phyloP scores from a whole-genome alignment of 2,888 invertebrate species.

The Galerucella calmariensis region DNA sequence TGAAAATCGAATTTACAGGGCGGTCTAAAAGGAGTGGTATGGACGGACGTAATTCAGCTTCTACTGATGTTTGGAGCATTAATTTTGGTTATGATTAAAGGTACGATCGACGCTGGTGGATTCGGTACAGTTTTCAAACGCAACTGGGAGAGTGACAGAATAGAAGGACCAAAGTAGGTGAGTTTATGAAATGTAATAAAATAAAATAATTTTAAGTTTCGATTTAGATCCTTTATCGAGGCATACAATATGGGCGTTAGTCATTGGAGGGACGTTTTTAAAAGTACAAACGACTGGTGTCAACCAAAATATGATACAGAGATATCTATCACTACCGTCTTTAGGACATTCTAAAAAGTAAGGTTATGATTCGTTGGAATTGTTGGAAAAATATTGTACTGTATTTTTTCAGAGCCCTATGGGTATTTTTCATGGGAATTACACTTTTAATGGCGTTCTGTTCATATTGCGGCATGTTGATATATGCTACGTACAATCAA shows the following conservation, averaged over 20 bases:
- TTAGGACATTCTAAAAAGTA: conserved; percentile 57
- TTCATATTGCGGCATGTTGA: conserved; percentile 86
- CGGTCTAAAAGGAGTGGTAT: conserved; percentile 82
- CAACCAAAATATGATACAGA: conserved; percentile 89
- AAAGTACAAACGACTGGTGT: conserved; percentile 86
- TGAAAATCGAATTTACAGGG: conserved; percentile 68
- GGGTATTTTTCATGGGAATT: conserved; percentile 81
- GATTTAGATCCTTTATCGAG: conserved; percentile 79
- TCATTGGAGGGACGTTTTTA: conserved; percentile 81
- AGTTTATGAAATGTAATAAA: not conserved
- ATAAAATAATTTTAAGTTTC: conserved; percentile 69
- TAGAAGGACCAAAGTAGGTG: conserved; percentile 79
- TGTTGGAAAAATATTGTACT: conserved; percentile 16
- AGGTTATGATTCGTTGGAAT: not conserved
- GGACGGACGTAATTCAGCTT: conserved; percentile 83
- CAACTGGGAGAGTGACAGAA: conserved; percentile 71
- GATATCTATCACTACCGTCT: conserved; percentile 82
- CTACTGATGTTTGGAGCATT: conserved; percentile 79
- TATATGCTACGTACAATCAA: conserved; percentile 84
- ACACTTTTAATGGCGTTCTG: conserved; percentile 79
- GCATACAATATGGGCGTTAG: conserved; percentile 84
- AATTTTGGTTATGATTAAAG: conserved; percentile 73
- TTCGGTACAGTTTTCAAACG: conserved; percentile 71
- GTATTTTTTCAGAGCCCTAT: conserved; percentile 71
- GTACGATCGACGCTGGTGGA: conserved; percentile 75